Evolutionary conservation across 2,888 invertebrate genomes (phyloP), one percentile per base, ranked within the genome.

Genomic region (Dynastes maya): DNA sequence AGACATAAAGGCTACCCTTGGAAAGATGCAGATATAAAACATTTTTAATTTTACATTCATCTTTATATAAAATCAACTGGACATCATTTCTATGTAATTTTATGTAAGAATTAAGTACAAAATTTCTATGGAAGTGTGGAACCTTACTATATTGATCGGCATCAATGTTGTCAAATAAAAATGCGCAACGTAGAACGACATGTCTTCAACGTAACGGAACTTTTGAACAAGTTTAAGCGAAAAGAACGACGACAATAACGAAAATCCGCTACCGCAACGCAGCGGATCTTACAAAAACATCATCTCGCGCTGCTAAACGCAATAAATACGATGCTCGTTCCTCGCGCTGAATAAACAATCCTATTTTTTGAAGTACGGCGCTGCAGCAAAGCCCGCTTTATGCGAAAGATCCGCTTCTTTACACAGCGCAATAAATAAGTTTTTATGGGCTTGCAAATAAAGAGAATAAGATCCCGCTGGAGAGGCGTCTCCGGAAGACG

Each of bases 381-480:
- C 53, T 27, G 72, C 58, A 72, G 58, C 72, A 40, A 40, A 72
- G 72, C 51, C 40, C 61, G 40, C 58, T 72, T 72, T 72, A 72
- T 61, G 72, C 61, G 58, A 37, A 22, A 58, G 61, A 45, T 40
- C 37, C 76, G 76, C 40, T 67, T 45, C 76, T 40, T 67, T 67
- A 65, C 67, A 67, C 76, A 22, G 37, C 68, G 58, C 68, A 68
- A 76, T 76, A 76, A 76, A 76, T 76, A 76, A 76, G 76, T 76
- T 76, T 76, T 76, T 76, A 76, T 68, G 32, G 76, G 76, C 58
- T 72, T 72, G 58, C 72, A 72, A 72, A 72, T 72, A 72, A 72
- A 72, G 72, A 72, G 72, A 72, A 72, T 72, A 72, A 72, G 72
- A 72, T 22, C 32, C 72, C 40, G 72, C 40, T 72, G 72, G 72